Conservation (phyloP, 2,797 vertebrate genomes). For the Propithecus deckenii region DNA sequence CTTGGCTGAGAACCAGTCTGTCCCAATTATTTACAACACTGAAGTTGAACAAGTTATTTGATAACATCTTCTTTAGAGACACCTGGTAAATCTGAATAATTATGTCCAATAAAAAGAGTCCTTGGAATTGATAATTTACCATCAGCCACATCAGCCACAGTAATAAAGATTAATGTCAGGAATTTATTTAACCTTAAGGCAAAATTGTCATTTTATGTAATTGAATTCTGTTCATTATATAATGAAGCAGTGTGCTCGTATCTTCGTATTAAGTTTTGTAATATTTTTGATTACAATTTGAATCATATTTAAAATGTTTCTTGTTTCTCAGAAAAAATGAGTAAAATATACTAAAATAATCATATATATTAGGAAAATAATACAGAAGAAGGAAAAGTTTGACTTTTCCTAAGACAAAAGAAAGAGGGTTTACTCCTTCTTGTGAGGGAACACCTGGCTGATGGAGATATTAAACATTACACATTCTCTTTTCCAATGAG, state of each 20-base stretch:
- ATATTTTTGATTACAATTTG: neutral
- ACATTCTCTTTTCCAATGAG: neutral
- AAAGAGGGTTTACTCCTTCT: neutral
- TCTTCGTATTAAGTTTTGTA: conserved; percentile 16
- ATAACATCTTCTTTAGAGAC: conserved; percentile 46
- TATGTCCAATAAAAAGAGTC: conserved; percentile 54
- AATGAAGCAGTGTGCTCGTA: neutral
- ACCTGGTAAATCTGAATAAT: conserved; percentile 58
- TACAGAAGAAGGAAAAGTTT: neutral
- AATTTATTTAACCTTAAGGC: conserved; percentile 60
- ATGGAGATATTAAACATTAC: neutral
- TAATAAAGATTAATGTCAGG: conserved; percentile 58
- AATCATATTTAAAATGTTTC: neutral
- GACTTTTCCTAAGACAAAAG: neutral
- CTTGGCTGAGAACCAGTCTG: conserved; percentile 28
- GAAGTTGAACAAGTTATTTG: conserved; percentile 33
- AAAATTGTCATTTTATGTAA: conserved; percentile 43
- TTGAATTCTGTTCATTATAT: conserved; percentile 31
- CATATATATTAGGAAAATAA: neutral
- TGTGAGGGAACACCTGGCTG: neutral
- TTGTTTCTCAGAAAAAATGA: neutral
- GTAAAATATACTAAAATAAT: neutral
- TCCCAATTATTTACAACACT: conserved; percentile 53
- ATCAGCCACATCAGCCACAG: neutral
- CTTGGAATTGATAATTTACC: conserved; percentile 65